These are phyloP conservation scores for Thamnophis sirtalis DNA, from an alignment of 2,113 vertebrate genomes.

Conservation along the genomic window DNA sequence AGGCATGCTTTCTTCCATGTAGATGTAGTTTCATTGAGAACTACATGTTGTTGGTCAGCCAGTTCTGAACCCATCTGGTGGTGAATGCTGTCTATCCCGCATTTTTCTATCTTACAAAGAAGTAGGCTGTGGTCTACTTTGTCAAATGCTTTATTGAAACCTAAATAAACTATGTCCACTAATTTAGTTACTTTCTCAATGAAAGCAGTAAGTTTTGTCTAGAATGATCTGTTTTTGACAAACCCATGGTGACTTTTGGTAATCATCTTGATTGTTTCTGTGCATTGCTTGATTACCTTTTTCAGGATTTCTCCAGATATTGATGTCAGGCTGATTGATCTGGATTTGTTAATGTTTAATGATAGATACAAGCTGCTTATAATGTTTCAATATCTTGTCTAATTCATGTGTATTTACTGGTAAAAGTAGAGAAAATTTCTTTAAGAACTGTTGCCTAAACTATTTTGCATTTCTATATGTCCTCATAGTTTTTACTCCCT, in stretches of 20 bases:
- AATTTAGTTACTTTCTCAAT: neutral
- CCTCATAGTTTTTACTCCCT: neutral
- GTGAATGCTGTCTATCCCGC: too few relatives aligned
- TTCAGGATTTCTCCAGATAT: neutral
- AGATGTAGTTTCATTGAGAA: too few relatives aligned
- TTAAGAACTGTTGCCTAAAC: neutral
- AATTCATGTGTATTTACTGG: neutral
- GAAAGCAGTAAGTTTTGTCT: neutral
- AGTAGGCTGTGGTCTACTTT: neutral
- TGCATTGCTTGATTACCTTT: neutral
- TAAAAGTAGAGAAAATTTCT: neutral
- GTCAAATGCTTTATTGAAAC: neutral
- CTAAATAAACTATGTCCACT: neutral
- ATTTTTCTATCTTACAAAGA: too few relatives aligned
- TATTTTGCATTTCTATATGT: neutral
- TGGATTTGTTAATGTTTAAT: neutral
- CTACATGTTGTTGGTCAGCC: too few relatives aligned
- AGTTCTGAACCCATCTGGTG: too few relatives aligned
- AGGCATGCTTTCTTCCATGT: too few relatives aligned
- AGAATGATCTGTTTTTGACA: neutral
- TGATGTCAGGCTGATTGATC: neutral
- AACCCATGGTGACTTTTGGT: neutral
- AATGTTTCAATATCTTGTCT: neutral
- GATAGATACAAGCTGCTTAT: neutral
- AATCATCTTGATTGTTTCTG: neutral